Percentiles rank a stretch among this genome's conserved stretches.
Conservation (phyloP, 2,797 vertebrate genomes). For the Allobates femoralis region DNA sequence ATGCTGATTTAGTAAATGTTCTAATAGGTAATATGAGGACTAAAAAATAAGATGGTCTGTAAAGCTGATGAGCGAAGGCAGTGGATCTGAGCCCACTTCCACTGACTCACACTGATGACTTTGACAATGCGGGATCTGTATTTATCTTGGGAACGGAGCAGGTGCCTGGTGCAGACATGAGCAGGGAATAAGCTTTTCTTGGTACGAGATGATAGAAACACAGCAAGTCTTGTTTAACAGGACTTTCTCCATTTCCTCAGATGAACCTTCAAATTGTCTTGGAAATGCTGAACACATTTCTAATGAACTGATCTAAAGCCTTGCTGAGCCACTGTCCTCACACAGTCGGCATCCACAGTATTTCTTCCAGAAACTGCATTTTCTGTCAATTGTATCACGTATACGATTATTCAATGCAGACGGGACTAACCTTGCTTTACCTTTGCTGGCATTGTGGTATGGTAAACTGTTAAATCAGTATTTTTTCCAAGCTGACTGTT, state of each 20-base stretch:
- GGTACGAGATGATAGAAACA: slow-evolving; percentile 12
- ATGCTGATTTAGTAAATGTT: neutral
- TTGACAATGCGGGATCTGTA: neutral
- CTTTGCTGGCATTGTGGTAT: neutral
- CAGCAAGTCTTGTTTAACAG: neutral
- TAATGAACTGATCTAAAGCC: slow-evolving; percentile 30
- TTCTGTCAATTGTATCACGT: neutral
- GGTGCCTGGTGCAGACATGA: neutral
- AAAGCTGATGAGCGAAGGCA: neutral
- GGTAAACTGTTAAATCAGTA: neutral
- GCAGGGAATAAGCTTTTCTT: slow-evolving; percentile 5
- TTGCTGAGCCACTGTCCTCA: neutral
- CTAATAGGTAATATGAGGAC: neutral
- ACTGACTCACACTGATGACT: neutral
- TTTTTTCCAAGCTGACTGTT: neutral
- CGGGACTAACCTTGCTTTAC: too few relatives aligned
- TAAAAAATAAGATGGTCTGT: neutral
- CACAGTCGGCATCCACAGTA: neutral
- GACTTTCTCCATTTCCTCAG: neutral
- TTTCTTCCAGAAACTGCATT: neutral
- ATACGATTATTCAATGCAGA: neutral
- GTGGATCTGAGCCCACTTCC: slow-evolving; percentile 1
- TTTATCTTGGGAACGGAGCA: slow-evolving; percentile 11
- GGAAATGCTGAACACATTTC: slow-evolving; percentile 30
- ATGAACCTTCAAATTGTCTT: slow-evolving; percentile 46